These are phyloP conservation scores for Ophthalmolycus amberensis DNA, from an alignment of 2,113 vertebrate genomes.

Conservation along the genomic window DNA sequence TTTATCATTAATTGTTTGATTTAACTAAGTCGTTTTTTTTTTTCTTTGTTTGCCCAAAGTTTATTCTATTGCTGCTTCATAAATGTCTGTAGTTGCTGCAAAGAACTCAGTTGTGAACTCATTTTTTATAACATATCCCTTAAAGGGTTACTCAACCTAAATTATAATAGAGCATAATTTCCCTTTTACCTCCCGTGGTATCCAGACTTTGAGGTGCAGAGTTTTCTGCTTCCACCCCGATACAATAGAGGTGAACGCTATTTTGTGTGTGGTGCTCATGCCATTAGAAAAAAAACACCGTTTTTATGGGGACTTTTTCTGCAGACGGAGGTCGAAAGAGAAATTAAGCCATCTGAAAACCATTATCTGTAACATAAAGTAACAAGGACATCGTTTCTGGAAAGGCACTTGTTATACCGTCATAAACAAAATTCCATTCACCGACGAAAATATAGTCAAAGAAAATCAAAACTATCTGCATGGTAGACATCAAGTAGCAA, in stretches of 20 bases:
- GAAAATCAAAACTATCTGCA: not conserved
- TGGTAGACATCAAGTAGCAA: not conserved
- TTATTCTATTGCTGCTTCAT: constrained; percentile 55
- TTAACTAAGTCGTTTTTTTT: constrained; percentile 13
- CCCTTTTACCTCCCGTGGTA: not conserved
- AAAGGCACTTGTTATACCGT: not conserved
- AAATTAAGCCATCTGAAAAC: constrained; percentile 8
- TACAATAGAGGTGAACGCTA: not conserved
- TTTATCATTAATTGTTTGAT: constrained; percentile 63
- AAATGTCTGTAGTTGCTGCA: constrained; percentile 2
- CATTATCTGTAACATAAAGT: not conserved
- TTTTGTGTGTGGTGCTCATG: not conserved
- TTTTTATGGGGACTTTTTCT: constrained; percentile 9
- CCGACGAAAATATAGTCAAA: not conserved
- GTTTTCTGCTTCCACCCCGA: not conserved
- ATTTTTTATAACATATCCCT: not conserved
- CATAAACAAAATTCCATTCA: constrained; percentile 4
- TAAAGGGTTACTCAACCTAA: not conserved
- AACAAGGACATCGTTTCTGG: constrained; percentile 1
- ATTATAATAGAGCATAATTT: not conserved
- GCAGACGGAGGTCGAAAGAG: not conserved
- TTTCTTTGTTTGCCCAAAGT: constrained; percentile 2
- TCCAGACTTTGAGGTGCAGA: not conserved
- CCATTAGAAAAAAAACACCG: not conserved
- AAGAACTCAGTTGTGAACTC: not conserved